Evolutionary conservation across 2,797 vertebrate genomes (phyloP).

Genomic region (Chelon auratus): DNA sequence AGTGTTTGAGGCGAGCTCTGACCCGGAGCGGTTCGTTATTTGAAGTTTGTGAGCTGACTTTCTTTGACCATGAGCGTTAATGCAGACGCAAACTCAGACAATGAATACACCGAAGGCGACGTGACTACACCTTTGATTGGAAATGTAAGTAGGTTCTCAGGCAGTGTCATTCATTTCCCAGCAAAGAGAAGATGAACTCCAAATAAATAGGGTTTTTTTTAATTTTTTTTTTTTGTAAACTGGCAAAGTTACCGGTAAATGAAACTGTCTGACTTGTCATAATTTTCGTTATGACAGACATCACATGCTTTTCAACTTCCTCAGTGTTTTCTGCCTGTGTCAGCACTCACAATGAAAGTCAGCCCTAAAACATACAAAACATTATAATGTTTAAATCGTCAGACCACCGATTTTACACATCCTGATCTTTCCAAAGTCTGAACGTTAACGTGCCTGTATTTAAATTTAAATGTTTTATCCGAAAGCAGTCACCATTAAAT

Average conservation of each 20-base stretch:
- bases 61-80: slow-evolving; percentile 64
- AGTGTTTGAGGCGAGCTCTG: neutral
- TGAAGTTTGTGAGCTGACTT: neutral
- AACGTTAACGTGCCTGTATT: neutral
- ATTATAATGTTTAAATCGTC: too few species aligned
- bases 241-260: neutral
- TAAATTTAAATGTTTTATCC: neutral
- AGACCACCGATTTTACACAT: neutral
- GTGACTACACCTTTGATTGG: slow-evolving; percentile 70
- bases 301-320: slow-evolving; percentile 45
- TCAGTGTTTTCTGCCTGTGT: slow-evolving; percentile 33
- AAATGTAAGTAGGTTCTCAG: slow-evolving; percentile 72
- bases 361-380: neutral
- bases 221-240: neutral
- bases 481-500: neutral
- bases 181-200: too few species aligned
- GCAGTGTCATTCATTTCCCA: fast-evolving
- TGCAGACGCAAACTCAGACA: neutral
- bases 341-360: slow-evolving; percentile 22
- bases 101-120: slow-evolving; percentile 12
- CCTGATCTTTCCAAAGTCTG: neutral
- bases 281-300: neutral
- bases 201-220: too few species aligned
- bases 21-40: neutral
- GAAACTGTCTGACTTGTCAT: neutral